A percentile compares a stretch with the other conserved stretches of the same genome.
Conservation (phyloP, 1,140 invertebrate genomes). For the Nomia melanderi region DNA sequence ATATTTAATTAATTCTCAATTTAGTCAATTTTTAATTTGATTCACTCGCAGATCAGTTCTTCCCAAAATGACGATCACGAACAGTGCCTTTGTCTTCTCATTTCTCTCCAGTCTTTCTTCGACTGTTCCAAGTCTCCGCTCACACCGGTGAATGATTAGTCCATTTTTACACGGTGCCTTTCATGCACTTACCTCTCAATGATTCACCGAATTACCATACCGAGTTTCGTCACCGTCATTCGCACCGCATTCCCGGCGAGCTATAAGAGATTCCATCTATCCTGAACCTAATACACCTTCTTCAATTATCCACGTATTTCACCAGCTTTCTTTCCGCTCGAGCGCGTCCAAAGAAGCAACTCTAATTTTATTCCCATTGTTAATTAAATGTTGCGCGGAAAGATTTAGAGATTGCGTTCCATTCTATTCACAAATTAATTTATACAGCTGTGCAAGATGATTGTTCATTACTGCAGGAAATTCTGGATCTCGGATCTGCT, state of each 20-base stretch:
- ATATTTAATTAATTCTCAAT: no score
- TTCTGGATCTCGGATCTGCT: no score
- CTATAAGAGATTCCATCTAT: not conserved
- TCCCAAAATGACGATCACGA: no score
- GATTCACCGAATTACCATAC: constrained; percentile 1
- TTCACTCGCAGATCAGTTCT: no score
- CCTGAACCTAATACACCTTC: not conserved
- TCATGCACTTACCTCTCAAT: not conserved
- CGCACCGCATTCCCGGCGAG: not conserved
- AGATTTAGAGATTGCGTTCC: not conserved
- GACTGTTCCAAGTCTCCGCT: not conserved
- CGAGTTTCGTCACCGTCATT: constrained; percentile 11
- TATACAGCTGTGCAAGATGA: no score
- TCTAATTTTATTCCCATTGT: not conserved
- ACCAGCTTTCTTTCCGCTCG: constrained; percentile 3
- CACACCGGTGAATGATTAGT: not conserved
- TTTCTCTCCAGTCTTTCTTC: no score
- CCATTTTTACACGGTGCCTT: constrained; percentile 1
- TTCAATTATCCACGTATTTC: not conserved
- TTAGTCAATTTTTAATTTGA: no score
- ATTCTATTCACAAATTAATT: no score
- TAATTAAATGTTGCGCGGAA: not conserved
- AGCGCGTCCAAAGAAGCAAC: not conserved
- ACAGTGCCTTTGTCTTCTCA: not conserved
- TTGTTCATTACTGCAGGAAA: no score